Conservation (phyloP, 2,113 vertebrate species). For the Bubo blakistoni region DNA sequence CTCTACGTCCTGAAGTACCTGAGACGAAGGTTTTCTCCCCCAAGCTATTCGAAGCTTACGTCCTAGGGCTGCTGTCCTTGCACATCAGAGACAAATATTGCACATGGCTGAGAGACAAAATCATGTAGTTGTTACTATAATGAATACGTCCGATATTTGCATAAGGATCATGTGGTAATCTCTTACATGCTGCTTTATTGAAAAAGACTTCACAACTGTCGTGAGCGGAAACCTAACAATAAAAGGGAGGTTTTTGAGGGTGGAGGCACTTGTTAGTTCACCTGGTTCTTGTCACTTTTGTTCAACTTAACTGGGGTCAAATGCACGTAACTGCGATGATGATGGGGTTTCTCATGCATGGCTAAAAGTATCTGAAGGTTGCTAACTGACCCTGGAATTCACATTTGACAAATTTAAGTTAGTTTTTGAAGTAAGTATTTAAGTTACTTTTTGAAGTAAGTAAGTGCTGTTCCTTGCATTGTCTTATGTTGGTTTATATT, state of each 20-base stretch:
- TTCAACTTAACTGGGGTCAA: not conserved
- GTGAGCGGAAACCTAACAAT: fast-evolving
- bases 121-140: not conserved
- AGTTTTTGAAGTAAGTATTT: not conserved
- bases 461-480: not conserved
- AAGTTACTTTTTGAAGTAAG: not conserved
- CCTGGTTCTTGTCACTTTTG: not conserved
- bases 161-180: conserved; percentile 12
- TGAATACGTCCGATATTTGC: not conserved
- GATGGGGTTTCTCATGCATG: not conserved
- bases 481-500: not conserved
- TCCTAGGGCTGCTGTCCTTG: conserved; percentile 71
- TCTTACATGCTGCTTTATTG: conserved; percentile 14
- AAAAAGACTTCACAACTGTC: not conserved
- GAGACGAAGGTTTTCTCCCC: conserved; percentile 92
- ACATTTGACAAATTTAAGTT: conserved; percentile 10
- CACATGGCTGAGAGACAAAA: conserved; percentile 13
- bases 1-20: conserved; percentile 98
- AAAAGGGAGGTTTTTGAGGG: not conserved
- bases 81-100: not conserved
- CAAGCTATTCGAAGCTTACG: conserved; percentile 96
- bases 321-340: not conserved
- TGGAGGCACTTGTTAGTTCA: not conserved
- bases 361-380: conserved; percentile 38
- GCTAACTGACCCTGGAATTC: conserved; percentile 56